phyloP scores from a whole-genome alignment of 2,113 vertebrate species.

The Raja brachyura region DNA sequence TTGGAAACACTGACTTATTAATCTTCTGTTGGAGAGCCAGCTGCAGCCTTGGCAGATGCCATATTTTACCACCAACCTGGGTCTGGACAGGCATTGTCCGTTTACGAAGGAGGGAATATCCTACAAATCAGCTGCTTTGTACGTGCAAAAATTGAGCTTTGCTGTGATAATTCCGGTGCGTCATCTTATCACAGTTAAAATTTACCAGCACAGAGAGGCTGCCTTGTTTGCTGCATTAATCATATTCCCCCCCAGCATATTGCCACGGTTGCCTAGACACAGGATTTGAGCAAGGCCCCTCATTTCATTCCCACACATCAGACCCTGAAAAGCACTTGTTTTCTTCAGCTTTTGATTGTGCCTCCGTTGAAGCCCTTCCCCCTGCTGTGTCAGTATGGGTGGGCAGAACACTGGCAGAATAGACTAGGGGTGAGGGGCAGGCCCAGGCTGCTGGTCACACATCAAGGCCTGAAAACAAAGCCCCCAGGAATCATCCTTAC shows the following conservation, averaged over 20 bases:
- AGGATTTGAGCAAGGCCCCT: conserved; percentile 97
- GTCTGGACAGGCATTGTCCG: conserved; percentile 68
- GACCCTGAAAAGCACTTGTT: conserved; percentile 96
- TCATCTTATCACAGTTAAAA: conserved; percentile 61
- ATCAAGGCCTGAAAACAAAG: conserved; percentile 98
- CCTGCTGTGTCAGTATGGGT: conserved; percentile 96
- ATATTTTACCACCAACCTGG: conserved; percentile 80
- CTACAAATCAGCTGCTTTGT: conserved; percentile 65
- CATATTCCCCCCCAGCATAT: conserved; percentile 95
- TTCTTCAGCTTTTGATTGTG: conserved; percentile 94
- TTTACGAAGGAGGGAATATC: conserved; percentile 38
- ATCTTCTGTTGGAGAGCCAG: conserved; percentile 98
- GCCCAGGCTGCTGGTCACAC: conserved; percentile 87
- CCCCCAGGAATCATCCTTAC: conserved; percentile 80
- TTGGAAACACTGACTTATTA: conserved; percentile 99
- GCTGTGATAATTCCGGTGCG: conserved; percentile 52
- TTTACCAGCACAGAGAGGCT: conserved; percentile 80
- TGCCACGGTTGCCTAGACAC: conserved; percentile 97
- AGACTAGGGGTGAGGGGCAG: conserved; percentile 74
- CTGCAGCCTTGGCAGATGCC: conserved; percentile 86
- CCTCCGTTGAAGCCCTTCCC: conserved; percentile 93
- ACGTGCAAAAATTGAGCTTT: conserved; percentile 47
- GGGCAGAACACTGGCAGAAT: conserved; percentile 77
- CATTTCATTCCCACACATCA: conserved; percentile 99
- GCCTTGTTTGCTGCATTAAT: conserved; percentile 97